Evolutionary conservation across 2,888 invertebrate genomes (phyloP), one percentile per base, ranked within the genome.

Genomic region (Helobdella robusta): DNA sequence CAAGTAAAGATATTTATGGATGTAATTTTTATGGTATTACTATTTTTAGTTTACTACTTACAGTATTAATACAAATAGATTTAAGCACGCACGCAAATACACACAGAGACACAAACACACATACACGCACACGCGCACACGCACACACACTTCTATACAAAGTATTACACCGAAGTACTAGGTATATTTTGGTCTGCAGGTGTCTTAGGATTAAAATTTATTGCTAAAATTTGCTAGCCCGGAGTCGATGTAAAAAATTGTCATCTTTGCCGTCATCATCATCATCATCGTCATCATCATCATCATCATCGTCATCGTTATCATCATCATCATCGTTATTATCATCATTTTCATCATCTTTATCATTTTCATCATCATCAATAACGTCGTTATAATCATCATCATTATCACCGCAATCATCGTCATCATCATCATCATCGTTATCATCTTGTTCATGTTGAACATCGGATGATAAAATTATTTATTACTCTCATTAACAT

Each of bases 231-330:
- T n/a, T n/a, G n/a, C n/a, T n/a, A n/a, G 40, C 18, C 5, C 73
- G 73, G 28, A 71, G 70, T 23, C 71, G 70, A 23, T 72, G 72
- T 11, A 72, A 69, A 30, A 64, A 66, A 40, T 73, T n/a, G 44
- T 44, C 18, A 44, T 15, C 18, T 15, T 25, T 1, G 34, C 34
- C 34, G 30, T 25, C 30, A 20, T 56, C 23, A 56, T 25, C 34
- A 20, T 3, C 34, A 56, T 56, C 34, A 11, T 56, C 32, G 11
- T 56, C 32, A 11, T 56, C 32, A 11, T 56, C 32, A 56, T 11
- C 32, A 11, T 56, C 32, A 11, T 56, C 56, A 25, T 56, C 56
- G 11, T 56, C 56, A 11, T 56, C 56, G 3, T 56, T 28, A 56
- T 56, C 28, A 28, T 56, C 58, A 2, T 56, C 58, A 25, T 56